Percentiles rank a stretch among this genome's conserved stretches.
Evolutionary conservation across 2,797 vertebrate genomes (phyloP).

Genomic region (Smutsia gigantea): DNA sequence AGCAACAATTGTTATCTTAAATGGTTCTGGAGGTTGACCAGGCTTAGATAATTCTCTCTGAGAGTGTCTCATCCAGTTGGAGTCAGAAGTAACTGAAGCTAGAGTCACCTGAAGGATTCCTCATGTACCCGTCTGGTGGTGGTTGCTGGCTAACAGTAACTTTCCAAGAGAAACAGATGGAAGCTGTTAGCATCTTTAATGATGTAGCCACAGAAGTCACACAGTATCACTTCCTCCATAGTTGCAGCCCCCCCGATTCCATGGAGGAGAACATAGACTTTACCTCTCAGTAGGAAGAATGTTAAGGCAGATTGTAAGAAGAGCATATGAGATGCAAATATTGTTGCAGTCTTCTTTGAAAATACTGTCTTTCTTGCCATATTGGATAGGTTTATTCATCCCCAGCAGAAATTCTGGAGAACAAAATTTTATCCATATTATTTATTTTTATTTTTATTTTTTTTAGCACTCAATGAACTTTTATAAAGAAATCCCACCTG

Average conservation of each 20-base stretch:
- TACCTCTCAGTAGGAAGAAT: neutral
- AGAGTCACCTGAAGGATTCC: neutral
- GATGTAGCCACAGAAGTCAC: neutral
- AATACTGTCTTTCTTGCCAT: neutral
- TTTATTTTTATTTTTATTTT: too few species aligned
- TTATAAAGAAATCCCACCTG: neutral
- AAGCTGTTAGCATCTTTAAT: neutral
- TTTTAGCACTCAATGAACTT: neutral
- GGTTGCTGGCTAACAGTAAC: neutral
- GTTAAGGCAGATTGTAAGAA: neutral
- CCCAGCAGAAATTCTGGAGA: neutral
- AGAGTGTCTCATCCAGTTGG: neutral
- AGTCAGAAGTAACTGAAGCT: neutral
- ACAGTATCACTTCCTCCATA: neutral
- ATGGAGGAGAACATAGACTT: neutral
- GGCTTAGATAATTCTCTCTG: neutral
- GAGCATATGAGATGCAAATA: neutral
- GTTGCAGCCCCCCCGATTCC: neutral
- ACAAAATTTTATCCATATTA: neutral
- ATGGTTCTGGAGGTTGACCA: neutral
- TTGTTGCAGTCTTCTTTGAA: neutral
- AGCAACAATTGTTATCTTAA: neutral
- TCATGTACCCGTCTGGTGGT: neutral
- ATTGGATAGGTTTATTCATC: neutral
- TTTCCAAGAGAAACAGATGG: neutral